Conservation (phyloP, 2,113 vertebrate species). For the Cyanocitta stelleri region DNA sequence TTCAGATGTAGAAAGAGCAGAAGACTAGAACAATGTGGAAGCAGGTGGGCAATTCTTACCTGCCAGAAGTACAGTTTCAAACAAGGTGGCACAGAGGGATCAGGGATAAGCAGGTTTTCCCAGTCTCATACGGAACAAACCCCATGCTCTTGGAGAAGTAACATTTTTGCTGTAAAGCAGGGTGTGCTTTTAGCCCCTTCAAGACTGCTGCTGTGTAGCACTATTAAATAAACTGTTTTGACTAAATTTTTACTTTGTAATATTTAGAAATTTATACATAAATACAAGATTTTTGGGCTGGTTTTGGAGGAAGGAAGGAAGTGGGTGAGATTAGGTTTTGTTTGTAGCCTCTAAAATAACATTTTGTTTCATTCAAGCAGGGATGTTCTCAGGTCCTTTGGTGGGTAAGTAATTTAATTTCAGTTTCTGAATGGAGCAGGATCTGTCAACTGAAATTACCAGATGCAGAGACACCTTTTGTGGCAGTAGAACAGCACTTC, state of each 20-base stretch:
- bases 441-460: background rate
- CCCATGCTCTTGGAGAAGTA: background rate
- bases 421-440: background rate
- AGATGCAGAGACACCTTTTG: background rate
- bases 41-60: background rate
- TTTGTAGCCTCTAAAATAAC: background rate
- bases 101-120: background rate
- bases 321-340: background rate
- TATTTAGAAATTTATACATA: background rate
- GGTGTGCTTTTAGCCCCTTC: background rate
- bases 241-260: background rate
- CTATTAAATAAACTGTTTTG: background rate
- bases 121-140: background rate
- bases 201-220: background rate
- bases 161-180: background rate
- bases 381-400: background rate
- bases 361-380: conserved; percentile 16
- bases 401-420: background rate
- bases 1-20: background rate
- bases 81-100: background rate
- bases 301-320: background rate
- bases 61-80: background rate
- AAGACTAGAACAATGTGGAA: background rate
- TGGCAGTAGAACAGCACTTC: background rate
- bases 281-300: background rate